Base-by-base conservation (phyloP, 35 echinoderm and acorn worm species). In the Amphiura filiformis region DNA sequence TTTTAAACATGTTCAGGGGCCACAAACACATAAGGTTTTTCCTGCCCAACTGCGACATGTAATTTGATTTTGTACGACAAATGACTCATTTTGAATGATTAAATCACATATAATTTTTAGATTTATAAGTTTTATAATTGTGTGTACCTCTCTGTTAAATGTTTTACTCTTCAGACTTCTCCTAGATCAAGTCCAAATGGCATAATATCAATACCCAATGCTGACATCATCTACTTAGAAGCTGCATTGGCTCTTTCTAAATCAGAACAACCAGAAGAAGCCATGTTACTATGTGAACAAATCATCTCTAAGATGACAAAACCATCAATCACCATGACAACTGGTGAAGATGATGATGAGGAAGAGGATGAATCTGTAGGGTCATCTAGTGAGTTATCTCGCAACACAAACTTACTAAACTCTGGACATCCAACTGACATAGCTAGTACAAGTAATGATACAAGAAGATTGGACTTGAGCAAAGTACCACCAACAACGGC, bases 181-280 rank as follows among this genome's bases (percentile, higher is more conserved):
- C 37, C 86, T 31, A 39, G 36, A 22, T 20, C 20, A 37, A 42
- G 56, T 30, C 35, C 39, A 23, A 17, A 80, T 15, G 34, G 77
- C 49, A 57, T 84, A 22, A 26, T 82, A 14, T 11, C 9, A 35
- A 28, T 84, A 11, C 86, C 79, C 22, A 47, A 37, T 1, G n/a
- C 87, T 0, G 31, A 38, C 32, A 38, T 61, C 17, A 57, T 93
- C 35, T 84, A 88, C 39, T 64, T 88, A 17, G 91, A 93, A 70
- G 80, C 91, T 34, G 86, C 86, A 31, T 9, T 93, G 32, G 57
- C 86, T 37, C 81, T 93, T 4, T 64, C 76, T 14, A 39, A 88
- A 15, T 14, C 39, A n/a, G 36, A 79, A 7, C 70, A 84, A 65
- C 42, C 33, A 65, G 88, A 83, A 84, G 88, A 90, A 33, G 80